These are phyloP conservation scores for Dromas ardeola DNA, from an alignment of 2,113 vertebrate species.

Conservation along the genomic window DNA sequence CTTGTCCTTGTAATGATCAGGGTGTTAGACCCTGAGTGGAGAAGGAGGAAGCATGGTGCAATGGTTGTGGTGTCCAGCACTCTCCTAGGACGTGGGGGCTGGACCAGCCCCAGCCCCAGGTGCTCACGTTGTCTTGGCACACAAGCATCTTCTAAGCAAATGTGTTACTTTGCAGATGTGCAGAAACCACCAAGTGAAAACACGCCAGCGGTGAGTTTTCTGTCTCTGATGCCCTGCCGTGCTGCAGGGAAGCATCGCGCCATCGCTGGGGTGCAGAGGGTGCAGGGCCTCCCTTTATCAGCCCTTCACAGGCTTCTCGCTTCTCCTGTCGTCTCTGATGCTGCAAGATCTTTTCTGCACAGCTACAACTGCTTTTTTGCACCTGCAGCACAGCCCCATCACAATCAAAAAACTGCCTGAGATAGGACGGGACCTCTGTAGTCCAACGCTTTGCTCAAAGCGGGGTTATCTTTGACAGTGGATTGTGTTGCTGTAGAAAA, in stretches of 20 bases:
- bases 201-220: not conserved
- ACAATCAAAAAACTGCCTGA: not conserved
- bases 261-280: not conserved
- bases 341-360: conserved; percentile 5
- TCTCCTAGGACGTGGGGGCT: not conserved
- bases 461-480: not conserved
- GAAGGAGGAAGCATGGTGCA: not conserved
- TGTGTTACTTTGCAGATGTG: conserved; percentile 31
- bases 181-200: conserved; percentile 22
- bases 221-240: fast-evolving
- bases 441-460: not conserved
- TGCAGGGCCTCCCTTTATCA: conserved; percentile 10
- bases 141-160: not conserved
- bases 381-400: not conserved
- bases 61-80: not conserved
- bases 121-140: fast-evolving
- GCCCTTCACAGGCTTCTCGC: not conserved
- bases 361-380: not conserved
- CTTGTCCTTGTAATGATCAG: not conserved
- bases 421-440: not conserved
- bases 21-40: not conserved
- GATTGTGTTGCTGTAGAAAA: not conserved
- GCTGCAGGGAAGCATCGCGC: not conserved
- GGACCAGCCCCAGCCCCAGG: not conserved
- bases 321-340: not conserved